Evolutionary conservation across 2,888 invertebrate species (phyloP).

Genomic region (Leptopilina drosophilae): DNA sequence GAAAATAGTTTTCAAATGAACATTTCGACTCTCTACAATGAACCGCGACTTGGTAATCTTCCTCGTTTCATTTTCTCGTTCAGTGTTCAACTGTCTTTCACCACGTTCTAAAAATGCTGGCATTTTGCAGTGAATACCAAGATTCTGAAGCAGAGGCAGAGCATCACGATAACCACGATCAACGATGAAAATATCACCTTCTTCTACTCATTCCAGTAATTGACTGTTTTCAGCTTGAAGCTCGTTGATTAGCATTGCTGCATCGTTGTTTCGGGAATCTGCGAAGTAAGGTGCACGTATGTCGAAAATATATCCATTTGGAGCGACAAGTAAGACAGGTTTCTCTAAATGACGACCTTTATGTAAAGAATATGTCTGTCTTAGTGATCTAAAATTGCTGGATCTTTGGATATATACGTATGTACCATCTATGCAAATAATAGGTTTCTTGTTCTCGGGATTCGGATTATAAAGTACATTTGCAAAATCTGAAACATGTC

Average conservation of each 20-base stretch:
- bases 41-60: slow-evolving; percentile 46
- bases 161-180: slow-evolving; percentile 44
- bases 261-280: slow-evolving; percentile 44
- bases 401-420: neutral
- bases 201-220: slow-evolving; percentile 39
- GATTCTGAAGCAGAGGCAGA: neutral
- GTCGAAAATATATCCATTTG: neutral
- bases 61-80: slow-evolving; percentile 46
- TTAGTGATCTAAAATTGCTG: neutral
- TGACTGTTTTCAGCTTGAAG: slow-evolving; percentile 6
- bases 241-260: slow-evolving; percentile 16
- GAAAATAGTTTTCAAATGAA: slow-evolving; percentile 45
- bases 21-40: slow-evolving; percentile 47
- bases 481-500: neutral
- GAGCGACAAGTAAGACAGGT: neutral
- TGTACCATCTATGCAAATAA: neutral
- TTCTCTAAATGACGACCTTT: neutral
- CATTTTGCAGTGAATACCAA: slow-evolving; percentile 43
- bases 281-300: neutral
- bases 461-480: neutral
- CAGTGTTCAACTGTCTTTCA: slow-evolving; percentile 44
- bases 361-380: neutral
- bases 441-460: neutral
- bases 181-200: slow-evolving; percentile 36
- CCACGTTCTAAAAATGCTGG: slow-evolving; percentile 36